Evolutionary conservation across 2,797 vertebrate genomes (phyloP), one percentile per base, ranked within the genome.

Genomic region (Rhabdophis nuchalis): DNA sequence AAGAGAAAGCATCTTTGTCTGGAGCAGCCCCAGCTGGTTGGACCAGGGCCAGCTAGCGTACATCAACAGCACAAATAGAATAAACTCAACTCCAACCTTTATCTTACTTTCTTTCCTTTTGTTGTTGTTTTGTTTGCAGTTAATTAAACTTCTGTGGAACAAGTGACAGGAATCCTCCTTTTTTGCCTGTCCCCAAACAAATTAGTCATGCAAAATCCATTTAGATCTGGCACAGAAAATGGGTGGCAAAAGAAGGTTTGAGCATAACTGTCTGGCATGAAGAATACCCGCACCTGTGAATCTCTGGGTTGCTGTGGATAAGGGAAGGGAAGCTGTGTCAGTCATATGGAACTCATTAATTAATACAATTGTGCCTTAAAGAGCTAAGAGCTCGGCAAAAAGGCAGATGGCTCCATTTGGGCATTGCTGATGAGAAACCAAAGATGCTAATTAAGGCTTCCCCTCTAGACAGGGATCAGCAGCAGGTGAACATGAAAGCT

Each of bases 361-460:
- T 88, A 91, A 13, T 82, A 61, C 86, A 95, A 95, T 82, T 95
- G 86, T 54, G 77, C 88, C 93, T 95, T 95, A 93, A 95, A 92
- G 10, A 82, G n/a, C 25, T 60, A 5, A 29, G 36, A 96, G 88
- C 92, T n/a, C 64, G 57, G 46, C 60, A 82, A 89, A 86, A 91
- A 91, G 88, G 90, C 36, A 89, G 86, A 93, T 94, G 93, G 86
- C 95, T 90, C 92, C 90, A 32, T 89, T 88, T 94, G 94, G 91
- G 95, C 93, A 90, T 93, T 91, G 94, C 68, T 95, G 94, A 88
- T 85, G 87, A 95, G 94, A 92, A 95, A 36, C 32, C 72, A 8
- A 8, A 85, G 91, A 53, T 0, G 85, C 64, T 14, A 91, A 85
- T 92, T 68, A 89, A 54, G 88, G 11, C 89, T 93, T 91, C 61